Conservation (phyloP, 2,797 vertebrate species). For the Lindbergichthys nudifrons region DNA sequence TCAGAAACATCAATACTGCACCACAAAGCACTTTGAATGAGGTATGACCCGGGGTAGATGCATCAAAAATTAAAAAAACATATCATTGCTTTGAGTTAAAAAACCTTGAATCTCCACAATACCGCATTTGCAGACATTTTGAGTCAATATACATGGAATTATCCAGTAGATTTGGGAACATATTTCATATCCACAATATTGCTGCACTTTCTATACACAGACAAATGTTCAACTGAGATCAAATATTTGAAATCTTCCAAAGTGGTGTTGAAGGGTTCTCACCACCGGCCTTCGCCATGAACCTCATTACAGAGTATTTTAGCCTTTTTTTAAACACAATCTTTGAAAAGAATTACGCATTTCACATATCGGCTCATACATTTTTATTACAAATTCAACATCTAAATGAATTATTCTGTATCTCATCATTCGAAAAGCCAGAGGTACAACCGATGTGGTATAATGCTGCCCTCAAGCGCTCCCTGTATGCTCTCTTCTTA, state of each 20-base stretch:
- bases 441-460: constrained; percentile 33
- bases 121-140: not conserved
- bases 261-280: not conserved
- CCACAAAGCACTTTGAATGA: constrained; percentile 37
- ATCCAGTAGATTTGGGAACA: no score
- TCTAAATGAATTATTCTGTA: constrained; percentile 59
- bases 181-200: not conserved
- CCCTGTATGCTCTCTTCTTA: constrained; percentile 11
- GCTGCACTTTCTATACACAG: not conserved
- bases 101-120: not conserved
- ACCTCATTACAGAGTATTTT: no score
- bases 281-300: not conserved
- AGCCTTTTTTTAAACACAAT: constrained; percentile 22
- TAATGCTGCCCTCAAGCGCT: constrained; percentile 39
- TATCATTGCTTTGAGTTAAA: not conserved
- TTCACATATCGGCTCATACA: constrained; percentile 29
- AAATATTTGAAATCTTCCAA: not conserved
- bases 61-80: no score
- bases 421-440: constrained; percentile 40
- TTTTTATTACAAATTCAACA: constrained; percentile 53
- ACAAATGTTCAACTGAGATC: not conserved
- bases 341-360: constrained; percentile 23
- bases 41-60: constrained; percentile 3
- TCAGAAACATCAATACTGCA: constrained; percentile 20
- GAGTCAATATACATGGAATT: no score